Base-by-base conservation (phyloP, 2,797 vertebrate species). In the Crenuchus spilurus region DNA sequence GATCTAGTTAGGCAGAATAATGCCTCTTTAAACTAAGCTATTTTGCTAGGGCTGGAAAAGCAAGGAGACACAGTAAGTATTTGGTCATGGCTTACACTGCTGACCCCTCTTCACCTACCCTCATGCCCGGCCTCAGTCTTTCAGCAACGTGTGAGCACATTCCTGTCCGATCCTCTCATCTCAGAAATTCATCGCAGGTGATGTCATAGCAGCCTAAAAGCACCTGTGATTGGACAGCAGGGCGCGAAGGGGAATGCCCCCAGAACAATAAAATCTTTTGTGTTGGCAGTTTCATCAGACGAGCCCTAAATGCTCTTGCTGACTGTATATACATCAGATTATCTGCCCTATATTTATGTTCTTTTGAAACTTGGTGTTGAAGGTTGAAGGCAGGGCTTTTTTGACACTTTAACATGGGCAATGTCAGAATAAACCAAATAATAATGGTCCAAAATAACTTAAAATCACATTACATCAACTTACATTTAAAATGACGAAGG, bases 81-180 rank as follows among this genome's bases (percentile, higher is more conserved):
- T 39, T 55, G 62, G 10, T 16, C 30, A n/a, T 63, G 49, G 14
- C 20, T 39, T 31, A 10, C 22, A 24, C 72, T 6, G 20, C 71
- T 37, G 44, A 28, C n/a, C 30, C 7, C 20, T 44, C 26, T 16
- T 20, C 61, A 52, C 42, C 67, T 48, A 37, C 20, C 71, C 69
- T 73, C 61, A 26, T 26, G 63, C 20, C 14, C 7, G 41, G 55
- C 60, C 57, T 61, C 11, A n/a, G 66, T 81, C 85, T 88, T 85
- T 87, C 64, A 1, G 76, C 79, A 52, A 77, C 87, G 85, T 88
- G 88, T 91, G 89, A 90, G 90, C 86, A 84, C 91, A 92, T 94
- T 94, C 92, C 89, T 87, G 77, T 46, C 0, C 1, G 73, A 87
- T 93, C 88, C 16, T 75, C 88, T 94, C 92, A 93, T 91, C 76